Evolutionary conservation across 2,888 invertebrate genomes (phyloP).

Genomic region (Plebejus anna): DNA sequence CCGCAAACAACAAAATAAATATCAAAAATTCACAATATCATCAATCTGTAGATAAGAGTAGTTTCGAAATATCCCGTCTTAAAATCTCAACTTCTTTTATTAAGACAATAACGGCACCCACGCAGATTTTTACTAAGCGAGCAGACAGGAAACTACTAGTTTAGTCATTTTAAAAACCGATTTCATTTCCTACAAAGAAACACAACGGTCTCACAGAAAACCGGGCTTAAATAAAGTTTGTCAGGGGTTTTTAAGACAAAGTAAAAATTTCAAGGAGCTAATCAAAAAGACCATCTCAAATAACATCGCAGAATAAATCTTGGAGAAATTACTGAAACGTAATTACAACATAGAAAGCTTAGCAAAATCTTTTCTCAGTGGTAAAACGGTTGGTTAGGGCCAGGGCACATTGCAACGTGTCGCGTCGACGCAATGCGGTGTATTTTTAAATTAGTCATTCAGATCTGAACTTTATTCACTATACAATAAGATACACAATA

Average conservation of each 20-base stretch:
- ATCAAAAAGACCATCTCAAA: neutral
- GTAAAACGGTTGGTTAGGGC: too few relatives aligned
- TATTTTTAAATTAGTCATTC: too few relatives aligned
- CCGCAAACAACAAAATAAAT: too few relatives aligned
- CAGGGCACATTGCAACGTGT: too few relatives aligned
- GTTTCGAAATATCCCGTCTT: neutral
- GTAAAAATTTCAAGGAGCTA: neutral
- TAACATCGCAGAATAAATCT: neutral
- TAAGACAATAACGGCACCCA: neutral
- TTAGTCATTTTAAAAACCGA: neutral
- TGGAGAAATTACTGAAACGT: neutral
- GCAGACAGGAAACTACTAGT: neutral
- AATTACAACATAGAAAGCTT: slow-evolving; percentile 27
- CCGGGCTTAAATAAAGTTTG: too few relatives aligned
- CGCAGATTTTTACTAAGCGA: neutral
- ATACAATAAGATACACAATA: too few relatives aligned
- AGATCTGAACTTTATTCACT: too few relatives aligned
- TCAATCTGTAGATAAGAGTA: neutral
- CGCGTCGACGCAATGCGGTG: too few relatives aligned
- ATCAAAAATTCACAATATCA: too few relatives aligned
- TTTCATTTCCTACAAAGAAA: neutral
- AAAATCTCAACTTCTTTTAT: slow-evolving; percentile 13
- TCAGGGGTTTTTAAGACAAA: too few relatives aligned
- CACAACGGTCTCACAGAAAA: neutral
- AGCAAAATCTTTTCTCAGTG: neutral